Evolutionary conservation across 2,888 invertebrate species (phyloP).

Genomic region (Balanococcus diminutus): DNA sequence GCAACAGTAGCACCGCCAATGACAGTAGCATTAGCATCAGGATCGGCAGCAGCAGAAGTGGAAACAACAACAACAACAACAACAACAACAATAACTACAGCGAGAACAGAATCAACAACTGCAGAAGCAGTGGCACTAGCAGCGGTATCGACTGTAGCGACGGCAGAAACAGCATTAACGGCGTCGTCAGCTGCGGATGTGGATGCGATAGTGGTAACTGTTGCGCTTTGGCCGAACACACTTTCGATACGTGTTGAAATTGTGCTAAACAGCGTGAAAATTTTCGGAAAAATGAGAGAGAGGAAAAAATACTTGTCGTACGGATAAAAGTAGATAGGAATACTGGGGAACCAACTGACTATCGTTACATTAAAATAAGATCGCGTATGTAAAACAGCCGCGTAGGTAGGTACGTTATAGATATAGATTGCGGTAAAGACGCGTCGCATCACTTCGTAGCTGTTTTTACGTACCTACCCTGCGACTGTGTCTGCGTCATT

Average conservation of each 20-base stretch:
- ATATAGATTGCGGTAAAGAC: too few relatives aligned
- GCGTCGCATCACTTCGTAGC: too few relatives aligned
- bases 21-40: neutral
- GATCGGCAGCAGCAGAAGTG: neutral
- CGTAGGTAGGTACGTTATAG: too few relatives aligned
- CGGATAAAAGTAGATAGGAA: too few relatives aligned
- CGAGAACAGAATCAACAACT: neutral
- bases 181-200: neutral
- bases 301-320: too few relatives aligned
- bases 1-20: too few relatives aligned
- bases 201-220: too few relatives aligned
- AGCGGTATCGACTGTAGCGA: neutral
- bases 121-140: neutral
- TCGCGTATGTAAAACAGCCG: too few relatives aligned
- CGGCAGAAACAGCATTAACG: neutral
- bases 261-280: too few relatives aligned
- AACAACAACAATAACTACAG: neutral
- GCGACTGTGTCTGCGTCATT: neutral
- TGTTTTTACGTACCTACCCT: neutral
- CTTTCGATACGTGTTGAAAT: neutral
- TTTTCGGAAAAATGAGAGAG: too few relatives aligned
- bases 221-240: neutral
- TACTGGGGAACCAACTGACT: too few relatives aligned
- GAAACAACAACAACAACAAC: neutral
- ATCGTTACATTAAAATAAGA: too few relatives aligned